These are phyloP conservation scores for Telmatochromis sp. DNA, from an alignment of 2,113 vertebrate species.

Conservation along the genomic window DNA sequence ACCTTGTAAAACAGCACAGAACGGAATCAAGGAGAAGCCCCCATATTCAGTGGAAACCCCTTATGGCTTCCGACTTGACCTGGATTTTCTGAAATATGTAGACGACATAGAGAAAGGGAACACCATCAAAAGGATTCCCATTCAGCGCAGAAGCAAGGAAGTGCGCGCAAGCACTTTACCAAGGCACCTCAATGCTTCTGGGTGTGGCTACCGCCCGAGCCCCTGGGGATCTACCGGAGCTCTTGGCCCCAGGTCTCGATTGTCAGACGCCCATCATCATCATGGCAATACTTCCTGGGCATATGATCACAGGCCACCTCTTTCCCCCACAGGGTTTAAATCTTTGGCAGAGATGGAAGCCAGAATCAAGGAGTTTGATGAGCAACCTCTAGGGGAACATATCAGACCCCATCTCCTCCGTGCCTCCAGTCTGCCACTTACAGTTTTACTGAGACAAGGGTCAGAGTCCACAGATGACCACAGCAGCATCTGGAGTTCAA, in stretches of 20 bases:
- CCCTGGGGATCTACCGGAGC: conserved; percentile 74
- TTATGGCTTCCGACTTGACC: conserved; percentile 88
- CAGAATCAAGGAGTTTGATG: conserved; percentile 59
- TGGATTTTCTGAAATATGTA: conserved; percentile 97
- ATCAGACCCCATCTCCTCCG: conserved; percentile 83
- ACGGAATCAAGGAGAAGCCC: conserved; percentile 70
- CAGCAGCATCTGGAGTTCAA: conserved; percentile 23
- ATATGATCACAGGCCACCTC: background rate
- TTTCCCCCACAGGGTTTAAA: conserved; percentile 23
- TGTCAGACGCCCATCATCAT: conserved; percentile 67
- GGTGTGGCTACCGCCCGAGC: conserved; percentile 60
- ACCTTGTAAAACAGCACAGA: conserved; percentile 58
- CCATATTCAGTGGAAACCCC: conserved; percentile 93
- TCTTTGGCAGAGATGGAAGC: conserved; percentile 63
- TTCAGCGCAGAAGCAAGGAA: conserved; percentile 82
- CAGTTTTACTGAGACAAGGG: conserved; percentile 70
- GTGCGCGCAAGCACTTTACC: conserved; percentile 84
- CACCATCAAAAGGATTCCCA: conserved; percentile 87
- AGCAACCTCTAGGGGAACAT: conserved; percentile 60
- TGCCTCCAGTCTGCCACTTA: conserved; percentile 85
- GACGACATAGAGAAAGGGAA: conserved; percentile 97
- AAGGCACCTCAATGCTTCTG: conserved; percentile 86
- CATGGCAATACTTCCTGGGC: conserved; percentile 39
- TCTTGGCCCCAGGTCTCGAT: conserved; percentile 62
- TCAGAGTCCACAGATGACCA: conserved; percentile 55